Conservation (phyloP, 2,888 invertebrate species). For the Polyploca ridens region DNA sequence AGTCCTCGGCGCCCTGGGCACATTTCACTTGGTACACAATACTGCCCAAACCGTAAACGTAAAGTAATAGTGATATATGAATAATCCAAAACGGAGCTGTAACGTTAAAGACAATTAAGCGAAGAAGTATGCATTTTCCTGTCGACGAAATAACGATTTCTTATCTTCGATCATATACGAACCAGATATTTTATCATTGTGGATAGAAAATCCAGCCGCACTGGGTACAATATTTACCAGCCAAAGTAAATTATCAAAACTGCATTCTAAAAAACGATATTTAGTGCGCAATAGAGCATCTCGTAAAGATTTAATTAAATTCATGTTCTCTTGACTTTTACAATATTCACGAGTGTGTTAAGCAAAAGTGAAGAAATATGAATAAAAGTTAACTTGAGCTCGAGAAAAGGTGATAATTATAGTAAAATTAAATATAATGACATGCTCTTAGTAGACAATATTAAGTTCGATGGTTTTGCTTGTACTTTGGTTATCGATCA, state of each 20-base stretch:
- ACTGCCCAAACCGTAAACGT: slow-evolving; percentile 37
- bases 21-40: slow-evolving; percentile 41
- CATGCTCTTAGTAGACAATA: neutral
- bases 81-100: slow-evolving; percentile 40
- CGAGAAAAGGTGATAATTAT: neutral
- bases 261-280: slow-evolving; percentile 40
- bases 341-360: neutral
- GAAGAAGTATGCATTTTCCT: too few relatives aligned
- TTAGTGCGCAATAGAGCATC: slow-evolving; percentile 29
- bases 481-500: neutral
- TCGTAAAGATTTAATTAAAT: slow-evolving; percentile 27
- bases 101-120: slow-evolving; percentile 6
- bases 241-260: slow-evolving; percentile 55
- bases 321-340: slow-evolving; percentile 25
- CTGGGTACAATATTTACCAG: slow-evolving; percentile 56
- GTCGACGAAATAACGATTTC: too few relatives aligned
- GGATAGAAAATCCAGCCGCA: slow-evolving; percentile 54
- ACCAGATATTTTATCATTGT: slow-evolving; percentile 49
- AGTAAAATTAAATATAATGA: neutral
- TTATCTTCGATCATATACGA: slow-evolving; percentile 17
- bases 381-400: neutral
- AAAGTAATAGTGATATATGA: slow-evolving; percentile 28
- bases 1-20: slow-evolving; percentile 35
- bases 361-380: neutral
- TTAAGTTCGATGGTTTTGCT: neutral